Base-by-base conservation (phyloP, 2,113 vertebrate genomes). In the Halcyon malimbica region DNA sequence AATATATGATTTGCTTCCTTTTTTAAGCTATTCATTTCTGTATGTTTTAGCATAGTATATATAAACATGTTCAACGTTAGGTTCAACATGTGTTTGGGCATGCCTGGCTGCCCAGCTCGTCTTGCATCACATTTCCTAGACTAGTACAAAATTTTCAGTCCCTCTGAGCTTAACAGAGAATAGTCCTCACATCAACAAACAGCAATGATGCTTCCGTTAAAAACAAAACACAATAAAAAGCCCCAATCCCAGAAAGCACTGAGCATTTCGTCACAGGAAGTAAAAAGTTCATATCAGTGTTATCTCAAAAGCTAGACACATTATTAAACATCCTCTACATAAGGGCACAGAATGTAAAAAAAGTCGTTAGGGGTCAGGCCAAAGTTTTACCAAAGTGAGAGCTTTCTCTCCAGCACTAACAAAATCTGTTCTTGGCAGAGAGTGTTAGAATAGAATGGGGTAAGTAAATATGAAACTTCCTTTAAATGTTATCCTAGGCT, bases 241-340 rank as follows among this genome's bases (percentile, higher is more conserved):
- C 0, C 16, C n/a, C 74, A 67, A 16, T 67, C 80, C 80, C 94
- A 96, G 87, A 78, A 95, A 94, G 48, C 89, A 91, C 0, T 56
- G 60, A 96, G 83, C 35, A 83, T 95, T 96, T 95, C 93, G 94
- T 87, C 65, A 46, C 69, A 84, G 92, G 95, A 96, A 92, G 57
- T 71, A 74, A 93, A 80, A 90, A 84, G 53, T 20, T 56, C 64
- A 1, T 70, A 90, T 90, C 69, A 42, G 56, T 56, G 69, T 84
- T 96, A 60, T 87, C 86, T 89, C 60, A 75, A 92, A 94, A 97
- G 67, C 82, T 82, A 85, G 89, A 82, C 4, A 10, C 51, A 53
- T 86, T 90, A 88, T 94, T 92, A 93, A 94, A 90, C 83, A 93
- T 90, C 83, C 85, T 86, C 76, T 90, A 8, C 73, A 71, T 67